Evolutionary conservation across 2,113 vertebrate species (phyloP).

Genomic region (Periophthalmus modestus): DNA sequence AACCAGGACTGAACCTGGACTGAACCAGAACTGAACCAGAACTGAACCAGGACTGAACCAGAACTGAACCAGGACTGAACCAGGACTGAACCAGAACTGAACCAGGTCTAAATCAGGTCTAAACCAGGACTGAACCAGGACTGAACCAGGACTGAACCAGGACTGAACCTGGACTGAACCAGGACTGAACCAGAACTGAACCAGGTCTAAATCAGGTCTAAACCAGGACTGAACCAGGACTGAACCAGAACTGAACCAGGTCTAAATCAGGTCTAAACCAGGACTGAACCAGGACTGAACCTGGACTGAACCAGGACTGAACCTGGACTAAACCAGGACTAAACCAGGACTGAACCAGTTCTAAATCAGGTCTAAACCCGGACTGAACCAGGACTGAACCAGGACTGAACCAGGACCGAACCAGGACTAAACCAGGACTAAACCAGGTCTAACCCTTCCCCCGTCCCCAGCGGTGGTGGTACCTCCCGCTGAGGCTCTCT

Average conservation of each 20-base stretch:
- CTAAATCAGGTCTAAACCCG: background rate
- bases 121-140: background rate
- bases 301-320: background rate
- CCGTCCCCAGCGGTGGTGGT: slow-evolving; percentile 46
- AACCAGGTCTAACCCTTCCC: background rate
- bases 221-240: background rate
- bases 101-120: background rate
- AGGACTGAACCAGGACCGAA: background rate
- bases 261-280: background rate
- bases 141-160: background rate
- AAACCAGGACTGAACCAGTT: background rate
- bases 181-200: background rate
- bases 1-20: background rate
- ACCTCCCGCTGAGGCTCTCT: slow-evolving; percentile 80
- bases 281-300: background rate
- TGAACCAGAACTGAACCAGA: background rate
- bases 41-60: background rate
- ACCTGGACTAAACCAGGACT: background rate
- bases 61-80: background rate
- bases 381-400: background rate
- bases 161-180: background rate
- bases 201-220: too few species aligned
- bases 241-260: background rate
- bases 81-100: background rate
- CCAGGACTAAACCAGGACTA: background rate